A percentile compares a stretch with the other conserved stretches of the same genome.
Conservation (phyloP, 1,140 invertebrate genomes). For the Papilio glaucus region DNA sequence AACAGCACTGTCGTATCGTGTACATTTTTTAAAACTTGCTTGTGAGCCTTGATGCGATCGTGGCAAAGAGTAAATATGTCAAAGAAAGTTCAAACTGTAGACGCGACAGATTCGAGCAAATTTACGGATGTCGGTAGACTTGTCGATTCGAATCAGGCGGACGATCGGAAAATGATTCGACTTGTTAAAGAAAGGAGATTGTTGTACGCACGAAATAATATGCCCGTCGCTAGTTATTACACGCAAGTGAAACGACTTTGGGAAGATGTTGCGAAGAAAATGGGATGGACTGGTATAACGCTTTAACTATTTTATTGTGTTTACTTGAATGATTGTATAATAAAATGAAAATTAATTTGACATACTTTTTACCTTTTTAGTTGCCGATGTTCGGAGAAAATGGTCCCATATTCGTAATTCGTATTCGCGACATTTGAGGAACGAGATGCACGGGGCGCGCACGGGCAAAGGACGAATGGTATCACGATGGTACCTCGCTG, state of each 20-base stretch:
- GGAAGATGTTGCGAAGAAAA: conserved; percentile 64
- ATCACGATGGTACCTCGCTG: conserved; percentile 75
- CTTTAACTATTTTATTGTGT: conserved; percentile 32
- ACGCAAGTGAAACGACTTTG: conserved; percentile 66
- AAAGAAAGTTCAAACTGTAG: not conserved
- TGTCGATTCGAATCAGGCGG: conserved; percentile 71
- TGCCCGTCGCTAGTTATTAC: conserved; percentile 76
- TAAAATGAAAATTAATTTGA: not conserved
- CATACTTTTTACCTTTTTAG: conserved; percentile 44
- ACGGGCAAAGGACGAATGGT: conserved; percentile 73
- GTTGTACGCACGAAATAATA: conserved; percentile 73
- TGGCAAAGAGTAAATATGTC: conserved; percentile 33
- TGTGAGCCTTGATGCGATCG: conserved; percentile 10
- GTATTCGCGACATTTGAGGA: conserved; percentile 77
- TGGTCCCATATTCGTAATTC: conserved; percentile 81
- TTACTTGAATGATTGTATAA: not conserved
- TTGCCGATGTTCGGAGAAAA: conserved; percentile 72
- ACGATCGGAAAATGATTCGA: conserved; percentile 69
- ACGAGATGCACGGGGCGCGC: conserved; percentile 76
- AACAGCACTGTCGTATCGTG: not conserved
- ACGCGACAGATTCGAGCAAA: conserved; percentile 18
- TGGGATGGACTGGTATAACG: conserved; percentile 70
- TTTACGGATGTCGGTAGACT: conserved; percentile 55
- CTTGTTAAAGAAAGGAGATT: conserved; percentile 66
- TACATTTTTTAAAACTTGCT: not conserved